Base-by-base conservation (phyloP, 2,797 vertebrate genomes). In the Acestrorhynchus altus region DNA sequence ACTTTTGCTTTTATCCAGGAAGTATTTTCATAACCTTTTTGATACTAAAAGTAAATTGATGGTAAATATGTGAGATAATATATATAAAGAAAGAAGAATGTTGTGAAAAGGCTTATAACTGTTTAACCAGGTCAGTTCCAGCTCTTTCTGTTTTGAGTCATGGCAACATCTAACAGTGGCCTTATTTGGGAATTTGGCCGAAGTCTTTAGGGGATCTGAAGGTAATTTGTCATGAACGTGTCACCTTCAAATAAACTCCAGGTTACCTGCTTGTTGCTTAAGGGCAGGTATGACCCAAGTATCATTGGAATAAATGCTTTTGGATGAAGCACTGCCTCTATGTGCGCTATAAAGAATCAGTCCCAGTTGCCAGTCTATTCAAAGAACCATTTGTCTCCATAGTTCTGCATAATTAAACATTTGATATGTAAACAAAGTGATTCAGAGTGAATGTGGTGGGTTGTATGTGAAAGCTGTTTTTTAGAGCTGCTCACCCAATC, bases 61-160 rank as follows among this genome's bases (percentile, higher is more conserved):
- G n/a, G n/a, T n/a, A n/a, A n/a, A n/a, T n/a, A n/a, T n/a, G n/a
- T n/a, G n/a, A n/a, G n/a, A n/a, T n/a, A n/a, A n/a, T n/a, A n/a
- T n/a, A n/a, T n/a, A n/a, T n/a, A n/a, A n/a, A n/a, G n/a, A n/a
- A n/a, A n/a, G n/a, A n/a, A n/a, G n/a, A n/a, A 35, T 35, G 31
- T 35, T 35, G 6, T 2, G 31, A n/a, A n/a, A n/a, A n/a, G n/a
- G n/a, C n/a, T n/a, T 35, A 35, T 35, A 24, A 22, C 52, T 20
- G 1, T 56, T 56, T 56, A 12, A 51, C n/a, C 57, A 39, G 68
- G 51, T 74, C n/a, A 64, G 26, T 71, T 71, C 28, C 59, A 61
- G 16, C 28, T 39, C 39, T 61, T 2, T 26, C 8, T 2, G 11
- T 12, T 42, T 60, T 56, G 40, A 26, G 70, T 56, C 31, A 0